phyloP scores from a whole-genome alignment of 2,797 vertebrate species.

The Sebastes hubbsi region DNA sequence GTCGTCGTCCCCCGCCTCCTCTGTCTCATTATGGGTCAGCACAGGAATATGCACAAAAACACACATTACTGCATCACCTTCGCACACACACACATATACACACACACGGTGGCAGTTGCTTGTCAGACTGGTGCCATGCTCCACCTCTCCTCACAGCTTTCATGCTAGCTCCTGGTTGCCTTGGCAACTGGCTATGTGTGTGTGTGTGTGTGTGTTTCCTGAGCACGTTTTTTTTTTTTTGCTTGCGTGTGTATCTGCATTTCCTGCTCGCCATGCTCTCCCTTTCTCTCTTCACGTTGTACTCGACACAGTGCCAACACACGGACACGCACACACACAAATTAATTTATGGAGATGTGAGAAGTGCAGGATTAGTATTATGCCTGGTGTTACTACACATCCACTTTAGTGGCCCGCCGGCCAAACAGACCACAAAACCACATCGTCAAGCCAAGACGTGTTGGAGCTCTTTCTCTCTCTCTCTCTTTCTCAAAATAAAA shows the following conservation, averaged over 20 bases:
- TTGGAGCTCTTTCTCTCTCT: background rate
- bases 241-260: conserved; percentile 26
- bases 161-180: conserved; percentile 82
- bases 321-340: conserved; percentile 25
- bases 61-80: conserved; percentile 59
- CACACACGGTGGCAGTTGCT: conserved; percentile 65
- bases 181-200: conserved; percentile 78
- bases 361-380: conserved; percentile 68
- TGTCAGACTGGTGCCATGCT: conserved; percentile 78
- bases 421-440: conserved; percentile 52
- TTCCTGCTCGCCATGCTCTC: conserved; percentile 58
- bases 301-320: conserved; percentile 71
- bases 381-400: conserved; percentile 54
- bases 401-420: conserved; percentile 51
- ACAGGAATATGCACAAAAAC: conserved; percentile 52
- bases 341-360: conserved; percentile 71
- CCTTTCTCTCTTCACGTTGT: conserved; percentile 63
- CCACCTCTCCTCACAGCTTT: conserved; percentile 78
- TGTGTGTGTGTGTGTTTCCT: conserved; percentile 62
- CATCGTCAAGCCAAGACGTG: conserved; percentile 13
- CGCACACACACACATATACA: conserved; percentile 31
- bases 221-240: background rate
- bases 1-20: conserved; percentile 31
- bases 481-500: background rate
- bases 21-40: conserved; percentile 61